Evolutionary conservation across 1,140 invertebrate genomes (phyloP), one percentile per base, ranked within the genome.

Genomic region (Choristoneura fumiferana): DNA sequence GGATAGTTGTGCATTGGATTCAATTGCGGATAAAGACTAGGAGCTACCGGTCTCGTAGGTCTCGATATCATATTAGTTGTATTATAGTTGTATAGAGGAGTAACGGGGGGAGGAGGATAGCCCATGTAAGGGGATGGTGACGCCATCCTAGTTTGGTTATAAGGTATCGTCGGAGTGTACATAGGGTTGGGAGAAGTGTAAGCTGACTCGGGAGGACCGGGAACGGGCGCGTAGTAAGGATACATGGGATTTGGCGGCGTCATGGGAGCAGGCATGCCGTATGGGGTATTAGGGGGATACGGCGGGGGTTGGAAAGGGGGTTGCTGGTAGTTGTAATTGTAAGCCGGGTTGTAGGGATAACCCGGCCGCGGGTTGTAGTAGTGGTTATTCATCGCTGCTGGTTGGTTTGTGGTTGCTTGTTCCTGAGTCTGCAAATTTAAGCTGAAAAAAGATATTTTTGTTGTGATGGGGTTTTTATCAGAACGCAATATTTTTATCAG

Each of bases 381-480:
- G 9, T 80, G 79, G 54, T 88, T 86, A 54, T 81, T 86, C 85
- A 86, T 86, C 62, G 71, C 75, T n/a, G 71, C 5, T 71, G 63
- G 29, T 85, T 81, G 34, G 73, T 55, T 1, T 13, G 64, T 74
- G 10, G 79, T 49, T 34, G 73, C 70, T 8, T 79, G 54, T 40
- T 87, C 84, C 64, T 89, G 85, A 13, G 84, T 75, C 63, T 87
- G 83, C 59, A 80, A 80, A 49, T 76, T 76, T 62, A 86, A 78
- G 59, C 89, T 90, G 76, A 35, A 89, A 88, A 35, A 45, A 58
- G 58, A 61, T 22, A 29, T 29, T 18, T 29, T 6, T 49, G 43
- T 49, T 49, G 17, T 29, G 17, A 49, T 49, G 10, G n/a, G 36
- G 8, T 12, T 39, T n/a, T 58, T 49, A 58, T 58, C 18, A 13